Base-by-base conservation (phyloP, 2,888 invertebrate genomes). In the Cosmorhoe ocellata region DNA sequence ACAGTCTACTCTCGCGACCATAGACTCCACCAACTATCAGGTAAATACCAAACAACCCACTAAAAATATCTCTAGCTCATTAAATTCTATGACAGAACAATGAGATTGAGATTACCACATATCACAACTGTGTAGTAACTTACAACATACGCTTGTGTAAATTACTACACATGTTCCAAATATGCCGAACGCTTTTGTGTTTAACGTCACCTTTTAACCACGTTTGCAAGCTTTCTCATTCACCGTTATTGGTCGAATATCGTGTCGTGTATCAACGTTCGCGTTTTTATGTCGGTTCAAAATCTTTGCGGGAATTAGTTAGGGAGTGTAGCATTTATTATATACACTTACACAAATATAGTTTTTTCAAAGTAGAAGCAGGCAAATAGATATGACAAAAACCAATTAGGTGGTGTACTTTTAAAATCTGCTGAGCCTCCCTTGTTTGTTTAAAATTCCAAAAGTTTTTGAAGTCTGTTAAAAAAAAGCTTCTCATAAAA, bases 1-100 rank as follows among this genome's bases (percentile, higher is more conserved):
- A 87, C 71, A 14, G 69, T 87, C 22, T 89, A 90, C 58, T 83
- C 88, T 4, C 71, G 88, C 28, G 88, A 90, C 50, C 81, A 71
- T 48, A 65, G 88, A 46, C 84, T 74, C 41, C 88, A 86, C 47
- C 84, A 81, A 3, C 75, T 88, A 1, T 75, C 89, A 59, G 89
- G 89, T 89, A 74, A 59, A 41, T 40, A 43, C 27, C n/a, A 42
- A 8, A 33, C 12, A 22, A 33, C 12, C 11, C 34, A 5, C 11
- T 13, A 13, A 13, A 38, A 18, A 31, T 6, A 34, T 28, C 11
- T 34, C 48, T 37, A 27, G 33, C 49, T 39, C 49, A 33, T 34
- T 28, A 27, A 2, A 24, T 33, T 3, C 1, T 11, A 14, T 38
- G 12, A 38, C 37, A 13, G 18, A 32, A 4, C 22, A 42, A 33